Base-by-base conservation (phyloP, 2,113 vertebrate genomes). In the Pardalotus punctatus region DNA sequence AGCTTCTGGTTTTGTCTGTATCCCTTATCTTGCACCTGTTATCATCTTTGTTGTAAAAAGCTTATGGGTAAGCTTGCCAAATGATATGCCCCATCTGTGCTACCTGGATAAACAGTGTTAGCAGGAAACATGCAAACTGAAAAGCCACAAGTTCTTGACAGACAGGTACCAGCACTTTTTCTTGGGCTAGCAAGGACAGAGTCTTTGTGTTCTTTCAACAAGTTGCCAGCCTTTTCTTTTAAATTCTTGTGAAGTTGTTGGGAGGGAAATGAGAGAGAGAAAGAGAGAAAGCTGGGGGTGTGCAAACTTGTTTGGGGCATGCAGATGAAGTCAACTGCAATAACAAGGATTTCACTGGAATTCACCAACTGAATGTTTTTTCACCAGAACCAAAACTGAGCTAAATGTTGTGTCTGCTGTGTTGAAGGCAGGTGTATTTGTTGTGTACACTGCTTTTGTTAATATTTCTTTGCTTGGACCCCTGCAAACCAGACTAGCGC, bases 11-110 rank as follows among this genome's bases (percentile, higher is more conserved):
- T 82, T 94, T 81, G 47, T 95, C 50, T 23, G 25, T 53, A 28
- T 61, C 29, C 62, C 87, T 97, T 95, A 97, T 97, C 95, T 95
- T 92, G 94, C 94, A 97, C 94, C 96, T 97, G 95, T 93, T 96
- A 95, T 93, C 81, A 85, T 73, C 69, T 87, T 71, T 76, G 57
- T 58, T 88, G 58, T 95, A 92, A 92, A 95, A 95, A 94, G 77
- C 82, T 88, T 71, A 58, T 28, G 17, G 25, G 36, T 80, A 33
- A 81, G 94, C 65, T 88, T 93, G 86, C 81, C 88, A 97, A 81
- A 64, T 47, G 66, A 88, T 86, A 89, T 0, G 1, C 72, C 65
- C 90, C 96, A 94, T 94, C 94, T 96, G 82, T 86, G 82, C 86
- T 95, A 92, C 92, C 79, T 93, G 90, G 76, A 84, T 93, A 93